phyloP scores from a whole-genome alignment of 2,888 invertebrate genomes.

The Emmelina monodactyla region DNA sequence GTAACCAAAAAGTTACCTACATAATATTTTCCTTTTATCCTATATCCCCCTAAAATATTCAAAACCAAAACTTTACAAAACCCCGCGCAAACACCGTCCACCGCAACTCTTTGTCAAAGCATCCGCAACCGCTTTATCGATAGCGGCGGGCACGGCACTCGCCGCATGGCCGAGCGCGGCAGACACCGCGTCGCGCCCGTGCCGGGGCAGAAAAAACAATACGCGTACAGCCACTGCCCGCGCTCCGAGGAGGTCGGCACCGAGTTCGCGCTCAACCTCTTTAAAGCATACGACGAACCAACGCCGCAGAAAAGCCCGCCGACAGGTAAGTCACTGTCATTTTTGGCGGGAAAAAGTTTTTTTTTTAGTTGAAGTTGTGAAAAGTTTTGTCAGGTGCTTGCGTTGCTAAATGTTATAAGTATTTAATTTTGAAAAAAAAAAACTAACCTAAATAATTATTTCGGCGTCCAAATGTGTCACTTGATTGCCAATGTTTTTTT shows the following conservation, averaged over 20 bases:
- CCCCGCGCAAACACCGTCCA: too few relatives aligned
- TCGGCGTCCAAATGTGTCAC: too few relatives aligned
- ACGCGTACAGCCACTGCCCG: conserved; percentile 60
- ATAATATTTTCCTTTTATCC: too few relatives aligned
- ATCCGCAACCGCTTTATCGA: conserved; percentile 19
- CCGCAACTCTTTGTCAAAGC: background rate
- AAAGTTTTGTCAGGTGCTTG: too few relatives aligned
- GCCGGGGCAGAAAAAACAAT: conserved; percentile 53
- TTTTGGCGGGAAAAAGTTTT: background rate
- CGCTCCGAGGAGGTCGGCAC: conserved; percentile 62
- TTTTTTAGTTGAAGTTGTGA: background rate
- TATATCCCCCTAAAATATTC: too few relatives aligned
- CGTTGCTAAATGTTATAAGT: too few relatives aligned
- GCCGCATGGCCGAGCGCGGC: conserved; percentile 62
- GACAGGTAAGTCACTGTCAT: conserved; percentile 27
- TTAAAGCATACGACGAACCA: conserved; percentile 26
- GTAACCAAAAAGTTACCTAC: too few relatives aligned
- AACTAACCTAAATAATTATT: too few relatives aligned
- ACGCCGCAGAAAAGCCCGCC: conserved; percentile 33
- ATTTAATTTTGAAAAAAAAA: too few relatives aligned
- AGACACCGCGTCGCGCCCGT: conserved; percentile 60
- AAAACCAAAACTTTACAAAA: too few relatives aligned
- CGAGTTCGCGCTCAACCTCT: conserved; percentile 45
- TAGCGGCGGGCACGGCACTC: conserved; percentile 31
- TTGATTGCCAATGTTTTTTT: too few relatives aligned